Base-by-base conservation (phyloP, 2,888 invertebrate species). In the Ophion costatus region DNA sequence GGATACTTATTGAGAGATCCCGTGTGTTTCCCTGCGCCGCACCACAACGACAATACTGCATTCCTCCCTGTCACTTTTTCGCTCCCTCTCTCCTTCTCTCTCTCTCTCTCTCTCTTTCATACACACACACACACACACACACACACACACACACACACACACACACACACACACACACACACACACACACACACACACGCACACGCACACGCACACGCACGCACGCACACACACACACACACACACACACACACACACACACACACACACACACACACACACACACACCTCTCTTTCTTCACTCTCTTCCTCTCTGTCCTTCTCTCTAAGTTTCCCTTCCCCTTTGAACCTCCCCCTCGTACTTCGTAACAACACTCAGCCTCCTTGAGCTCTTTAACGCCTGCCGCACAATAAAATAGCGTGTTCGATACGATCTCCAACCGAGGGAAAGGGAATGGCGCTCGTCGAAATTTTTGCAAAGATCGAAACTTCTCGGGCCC, bases 1-100 rank as follows among this genome's bases (percentile, higher is more conserved):
- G 70, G 70, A 38, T 9, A 38, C 38, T 3, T 38, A 38, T 38
- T 9, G 38, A 38, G 38, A 38, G 38, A 56, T n/a, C 24, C 56
- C 29, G 29, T 29, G 24, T 24, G 56, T 70, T 57, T 29, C 33
- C 56, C n/a, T n/a, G 29, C 56, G 70, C 2, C 56, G 29, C 56
- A 56, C 2, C 56, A 56, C 70, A 29, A 70, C 56, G 56, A 56
- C 70, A 56, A 45, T 70, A 56, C 29, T 70, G 14, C 56, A 17
- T 70, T 33, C 29, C 56, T 66, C 42, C 5, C 2, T 33, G 5
- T 33, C 33, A 3, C 2, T 33, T 33, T 33, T 3, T 33, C 33
- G 2, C 33, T 33, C 33, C 5, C 33, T 33, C 33, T 33, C 33
- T 33, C 33, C 5, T 5, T 33, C 33, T 33, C 33, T 33, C 33